Evolutionary conservation across 2,797 vertebrate species (phyloP).

Genomic region (Macroramphosus scolopax): DNA sequence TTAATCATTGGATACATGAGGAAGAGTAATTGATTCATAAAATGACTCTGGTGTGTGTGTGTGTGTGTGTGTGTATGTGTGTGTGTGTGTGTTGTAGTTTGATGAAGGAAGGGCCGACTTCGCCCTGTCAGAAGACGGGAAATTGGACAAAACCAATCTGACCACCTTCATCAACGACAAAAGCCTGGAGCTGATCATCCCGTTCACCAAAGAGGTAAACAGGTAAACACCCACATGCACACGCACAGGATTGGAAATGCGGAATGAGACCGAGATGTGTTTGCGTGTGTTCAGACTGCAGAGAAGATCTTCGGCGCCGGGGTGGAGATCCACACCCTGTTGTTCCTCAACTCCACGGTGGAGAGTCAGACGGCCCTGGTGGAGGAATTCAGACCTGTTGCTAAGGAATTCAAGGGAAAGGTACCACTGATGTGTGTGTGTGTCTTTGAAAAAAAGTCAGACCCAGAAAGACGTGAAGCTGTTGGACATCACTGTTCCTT

Average conservation of each 20-base stretch:
- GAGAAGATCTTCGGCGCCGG: constrained; percentile 82
- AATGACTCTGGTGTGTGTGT: neutral
- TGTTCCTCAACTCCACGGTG: constrained; percentile 85
- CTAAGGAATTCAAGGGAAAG: constrained; percentile 81
- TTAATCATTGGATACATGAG: too few species aligned
- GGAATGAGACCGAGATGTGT: neutral
- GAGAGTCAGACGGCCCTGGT: constrained; percentile 68
- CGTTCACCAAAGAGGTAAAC: constrained; percentile 79
- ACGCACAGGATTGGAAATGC: neutral
- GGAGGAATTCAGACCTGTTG: constrained; percentile 60
- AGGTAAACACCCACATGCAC: constrained; percentile 7
- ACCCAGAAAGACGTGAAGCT: neutral
- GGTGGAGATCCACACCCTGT: constrained; percentile 82
- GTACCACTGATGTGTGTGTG: constrained; percentile 66
- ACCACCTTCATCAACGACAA: constrained; percentile 78
- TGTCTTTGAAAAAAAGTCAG: constrained; percentile 3
- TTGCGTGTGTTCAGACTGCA: constrained; percentile 72
- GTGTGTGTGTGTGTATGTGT: constrained; percentile 18
- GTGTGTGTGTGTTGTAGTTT: constrained; percentile 72
- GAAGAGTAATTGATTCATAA: too few species aligned
- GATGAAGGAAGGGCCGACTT: constrained; percentile 85
- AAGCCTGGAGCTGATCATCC: constrained; percentile 83
- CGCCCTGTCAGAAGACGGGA: constrained; percentile 59
- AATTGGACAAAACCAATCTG: constrained; percentile 73
- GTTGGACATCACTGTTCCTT: too few species aligned